These are phyloP conservation scores for Progne subis DNA, from an alignment of 2,113 vertebrate species.

Conservation along the genomic window DNA sequence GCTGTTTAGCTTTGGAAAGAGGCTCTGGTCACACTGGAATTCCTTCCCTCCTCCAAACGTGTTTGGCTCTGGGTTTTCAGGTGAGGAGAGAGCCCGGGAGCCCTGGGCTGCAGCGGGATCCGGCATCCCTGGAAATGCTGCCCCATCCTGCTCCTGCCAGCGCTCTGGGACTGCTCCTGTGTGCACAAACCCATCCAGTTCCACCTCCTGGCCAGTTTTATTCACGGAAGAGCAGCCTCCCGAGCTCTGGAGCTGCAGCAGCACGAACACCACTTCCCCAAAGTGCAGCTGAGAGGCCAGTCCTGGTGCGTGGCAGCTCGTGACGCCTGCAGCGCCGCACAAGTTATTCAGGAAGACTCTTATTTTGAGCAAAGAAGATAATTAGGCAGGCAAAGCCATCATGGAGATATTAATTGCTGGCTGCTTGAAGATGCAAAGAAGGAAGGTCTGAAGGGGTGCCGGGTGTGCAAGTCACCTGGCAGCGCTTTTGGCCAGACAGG, in stretches of 20 bases:
- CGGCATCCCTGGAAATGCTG: not conserved
- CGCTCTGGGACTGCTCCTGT: accelerated
- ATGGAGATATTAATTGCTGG: conserved; percentile 38
- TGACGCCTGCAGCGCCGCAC: not conserved
- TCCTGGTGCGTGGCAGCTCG: not conserved
- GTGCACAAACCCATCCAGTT: not conserved
- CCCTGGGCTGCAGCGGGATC: accelerated
- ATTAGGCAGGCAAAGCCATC: conserved; percentile 40
- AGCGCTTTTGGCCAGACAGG: not conserved
- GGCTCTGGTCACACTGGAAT: not conserved
- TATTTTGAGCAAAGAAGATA: conserved; percentile 36
- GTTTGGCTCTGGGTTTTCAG: not conserved
- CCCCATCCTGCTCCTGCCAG: not conserved
- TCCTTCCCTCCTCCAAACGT: not conserved
- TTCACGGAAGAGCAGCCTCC: not conserved
- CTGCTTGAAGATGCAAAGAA: not conserved
- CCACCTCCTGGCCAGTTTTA: not conserved
- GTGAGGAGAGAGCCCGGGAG: not conserved
- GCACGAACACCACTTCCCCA: not conserved
- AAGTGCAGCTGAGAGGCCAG: conserved; percentile 23
- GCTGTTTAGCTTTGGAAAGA: not conserved
- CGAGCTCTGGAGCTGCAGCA: not conserved
- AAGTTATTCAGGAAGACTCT: conserved; percentile 56
- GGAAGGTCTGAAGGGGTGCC: not conserved
- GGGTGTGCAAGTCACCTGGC: conserved; percentile 9